Percentiles rank a stretch among this genome's conserved stretches.
phyloP scores from a whole-genome alignment of 1,140 invertebrate species.

The Penaeus vannamei region DNA sequence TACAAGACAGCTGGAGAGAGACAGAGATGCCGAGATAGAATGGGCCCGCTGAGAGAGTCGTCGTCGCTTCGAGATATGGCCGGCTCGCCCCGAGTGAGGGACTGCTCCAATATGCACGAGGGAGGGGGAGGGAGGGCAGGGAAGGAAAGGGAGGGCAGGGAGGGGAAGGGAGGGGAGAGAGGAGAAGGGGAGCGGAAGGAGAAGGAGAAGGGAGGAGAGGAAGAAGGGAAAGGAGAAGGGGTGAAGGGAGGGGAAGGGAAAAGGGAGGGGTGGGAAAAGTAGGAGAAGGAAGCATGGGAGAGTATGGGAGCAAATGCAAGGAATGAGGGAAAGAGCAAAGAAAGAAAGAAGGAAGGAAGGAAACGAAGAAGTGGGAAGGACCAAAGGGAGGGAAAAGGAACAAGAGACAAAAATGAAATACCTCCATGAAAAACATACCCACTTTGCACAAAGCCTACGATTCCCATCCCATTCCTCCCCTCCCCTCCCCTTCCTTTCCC shows the following conservation, averaged over 20 bases:
- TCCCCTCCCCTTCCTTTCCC: no score
- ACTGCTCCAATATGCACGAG: neutral
- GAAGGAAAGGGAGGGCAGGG: neutral
- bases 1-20: neutral
- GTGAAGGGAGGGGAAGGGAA: neutral
- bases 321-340: neutral
- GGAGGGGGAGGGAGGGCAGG: neutral
- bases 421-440: neutral
- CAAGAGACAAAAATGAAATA: neutral
- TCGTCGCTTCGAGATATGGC: no score
- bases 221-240: neutral
- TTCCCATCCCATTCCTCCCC: neutral
- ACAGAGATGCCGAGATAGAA: neutral
- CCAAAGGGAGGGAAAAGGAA: neutral
- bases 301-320: neutral
- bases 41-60: no score
- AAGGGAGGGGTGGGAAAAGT: neutral
- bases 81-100: no score
- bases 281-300: neutral
- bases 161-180: neutral
- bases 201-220: neutral
- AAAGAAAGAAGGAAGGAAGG: neutral
- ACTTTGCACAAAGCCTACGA: no score
- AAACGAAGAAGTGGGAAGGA: neutral
- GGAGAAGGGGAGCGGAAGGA: neutral